Evolutionary conservation across 2,888 invertebrate genomes (phyloP), one percentile per base, ranked within the genome.

Genomic region (Catonia carolina): DNA sequence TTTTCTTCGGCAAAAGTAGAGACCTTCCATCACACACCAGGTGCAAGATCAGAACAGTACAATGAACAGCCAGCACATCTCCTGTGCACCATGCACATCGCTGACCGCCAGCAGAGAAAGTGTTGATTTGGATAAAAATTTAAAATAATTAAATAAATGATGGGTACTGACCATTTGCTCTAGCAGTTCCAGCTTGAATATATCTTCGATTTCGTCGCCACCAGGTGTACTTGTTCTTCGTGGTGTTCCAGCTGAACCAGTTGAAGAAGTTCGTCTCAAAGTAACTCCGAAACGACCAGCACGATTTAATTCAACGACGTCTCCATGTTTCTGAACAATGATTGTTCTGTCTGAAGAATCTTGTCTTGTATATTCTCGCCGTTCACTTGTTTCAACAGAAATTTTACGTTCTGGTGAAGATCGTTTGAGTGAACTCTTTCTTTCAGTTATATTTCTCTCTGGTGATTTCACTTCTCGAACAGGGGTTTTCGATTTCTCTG

Each of bases 151-250:
- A n/a, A n/a, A n/a, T n/a, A n/a, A n/a, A n/a, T n/a, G n/a, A n/a
- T n/a, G n/a, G n/a, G n/a, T 22, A 77, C 78, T 78, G 70, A 84
- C 83, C 78, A 87, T 78, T 73, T 79, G 78, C 73, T 87, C 87
- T 58, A 88, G 75, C 64, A 84, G 74, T 67, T 80, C 78, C 62
- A 86, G 67, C 66, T 88, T 86, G 64, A 79, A 84, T 61, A 88
- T 84, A 63, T 85, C 83, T 71, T 88, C 87, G 63, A 88, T 82
- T 66, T 80, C 78, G 63, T 78, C 55, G 2, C 60, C 59, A 5
- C 59, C 61, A 17, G 62, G 60, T n/a, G 53, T 55, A 47, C 61
- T 61, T 20, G 27, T 51, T 45, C 36, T 48, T 42, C 48, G 50
- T 39, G 42, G 51, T 39, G 37, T 42, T 17, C 39, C 53, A 53